These are phyloP conservation scores for Neomonachus schauinslandi DNA, from an alignment of 2,113 vertebrate genomes.

Conservation along the genomic window DNA sequence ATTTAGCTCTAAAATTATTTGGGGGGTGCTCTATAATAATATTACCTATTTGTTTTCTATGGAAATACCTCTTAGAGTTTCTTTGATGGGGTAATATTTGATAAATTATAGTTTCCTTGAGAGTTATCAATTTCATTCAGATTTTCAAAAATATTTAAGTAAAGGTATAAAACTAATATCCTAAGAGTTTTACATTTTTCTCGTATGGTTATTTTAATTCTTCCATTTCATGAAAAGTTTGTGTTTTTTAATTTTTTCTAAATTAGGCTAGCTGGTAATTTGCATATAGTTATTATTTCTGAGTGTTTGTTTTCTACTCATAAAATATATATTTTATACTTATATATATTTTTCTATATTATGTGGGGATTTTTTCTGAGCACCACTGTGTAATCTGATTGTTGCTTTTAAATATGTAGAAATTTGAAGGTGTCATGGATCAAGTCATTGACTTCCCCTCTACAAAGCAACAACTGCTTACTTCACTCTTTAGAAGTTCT, in stretches of 20 bases:
- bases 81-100: neutral
- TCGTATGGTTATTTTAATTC: neutral
- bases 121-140: neutral
- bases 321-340: neutral
- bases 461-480: slow-evolving; percentile 69
- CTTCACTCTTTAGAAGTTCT: slow-evolving; percentile 66
- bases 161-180: neutral
- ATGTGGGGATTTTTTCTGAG: neutral
- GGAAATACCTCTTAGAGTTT: neutral
- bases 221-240: neutral
- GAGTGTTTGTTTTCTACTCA: neutral
- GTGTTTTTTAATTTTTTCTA: neutral
- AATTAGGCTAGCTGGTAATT: neutral
- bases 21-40: neutral
- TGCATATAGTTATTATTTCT: neutral
- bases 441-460: slow-evolving; percentile 55
- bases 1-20: neutral
- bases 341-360: neutral
- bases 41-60: neutral
- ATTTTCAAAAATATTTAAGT: neutral
- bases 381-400: neutral
- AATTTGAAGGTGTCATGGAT: slow-evolving; percentile 60
- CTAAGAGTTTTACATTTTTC: neutral
- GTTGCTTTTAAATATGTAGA: slow-evolving; percentile 68
- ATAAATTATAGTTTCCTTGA: neutral